phyloP scores from a whole-genome alignment of 2,888 invertebrate species.

The Machimus atricapillus region DNA sequence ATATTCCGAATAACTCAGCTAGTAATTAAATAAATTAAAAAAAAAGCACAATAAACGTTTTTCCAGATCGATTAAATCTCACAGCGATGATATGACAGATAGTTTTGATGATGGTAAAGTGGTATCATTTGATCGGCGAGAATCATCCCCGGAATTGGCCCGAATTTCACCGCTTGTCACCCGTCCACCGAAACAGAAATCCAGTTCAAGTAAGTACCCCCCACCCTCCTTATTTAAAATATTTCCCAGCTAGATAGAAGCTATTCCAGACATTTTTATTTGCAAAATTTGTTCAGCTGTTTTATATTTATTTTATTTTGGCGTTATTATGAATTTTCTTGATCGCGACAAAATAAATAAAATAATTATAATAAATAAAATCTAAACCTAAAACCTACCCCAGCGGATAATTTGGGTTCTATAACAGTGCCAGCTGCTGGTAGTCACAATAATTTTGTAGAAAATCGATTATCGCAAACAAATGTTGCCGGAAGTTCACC shows the following conservation, averaged over 20 bases:
- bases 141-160: conserved; percentile 81
- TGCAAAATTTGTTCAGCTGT: neutral
- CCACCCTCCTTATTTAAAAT: neutral
- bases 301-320: neutral
- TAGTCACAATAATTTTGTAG: neutral
- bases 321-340: neutral
- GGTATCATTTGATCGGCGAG: conserved; percentile 61
- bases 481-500: neutral
- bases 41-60: neutral
- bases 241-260: neutral
- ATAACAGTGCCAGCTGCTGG: neutral
- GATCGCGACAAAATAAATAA: neutral
- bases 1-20: too few species aligned
- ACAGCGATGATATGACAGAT: conserved; percentile 39
- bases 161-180: conserved; percentile 84
- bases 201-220: conserved; percentile 54
- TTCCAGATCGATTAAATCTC: conserved; percentile 32
- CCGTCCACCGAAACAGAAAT: conserved; percentile 78
- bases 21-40: too few species aligned
- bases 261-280: too few species aligned
- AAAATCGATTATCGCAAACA: conserved; percentile 10
- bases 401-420: conserved; percentile 17
- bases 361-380: neutral
- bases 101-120: conserved; percentile 13
- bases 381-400: neutral